Percentiles rank a stretch among this genome's conserved stretches.
These are phyloP conservation scores for Goniozus legneri DNA, from an alignment of 1,140 invertebrate genomes.

Conservation along the genomic window DNA sequence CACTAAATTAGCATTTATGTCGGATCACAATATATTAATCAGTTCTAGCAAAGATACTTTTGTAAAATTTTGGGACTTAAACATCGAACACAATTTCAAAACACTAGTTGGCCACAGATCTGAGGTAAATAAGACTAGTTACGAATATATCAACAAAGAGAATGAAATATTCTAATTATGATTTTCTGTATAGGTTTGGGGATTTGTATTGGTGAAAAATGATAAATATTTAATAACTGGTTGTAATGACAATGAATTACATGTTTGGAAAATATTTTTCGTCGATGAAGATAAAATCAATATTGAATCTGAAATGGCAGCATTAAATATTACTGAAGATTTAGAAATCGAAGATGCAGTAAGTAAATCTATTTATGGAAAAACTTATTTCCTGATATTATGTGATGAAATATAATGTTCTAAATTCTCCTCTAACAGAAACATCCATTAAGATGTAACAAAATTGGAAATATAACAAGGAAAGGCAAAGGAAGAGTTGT, in stretches of 20 bases:
- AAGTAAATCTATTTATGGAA: slow-evolving; percentile 15
- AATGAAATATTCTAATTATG: slow-evolving; percentile 7
- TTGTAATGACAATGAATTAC: slow-evolving; percentile 76
- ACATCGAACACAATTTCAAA: slow-evolving; percentile 93
- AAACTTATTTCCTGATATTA: neutral
- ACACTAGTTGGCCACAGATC: slow-evolving; percentile 80
- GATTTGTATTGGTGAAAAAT: slow-evolving; percentile 73
- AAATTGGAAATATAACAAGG: slow-evolving; percentile 74
- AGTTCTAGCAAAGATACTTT: slow-evolving; percentile 92
- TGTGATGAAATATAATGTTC: slow-evolving; percentile 1
- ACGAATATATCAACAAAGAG: too few species aligned
- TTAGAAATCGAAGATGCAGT: slow-evolving; percentile 59
- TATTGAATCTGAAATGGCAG: slow-evolving; percentile 49
- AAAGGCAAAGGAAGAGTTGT: slow-evolving; percentile 71
- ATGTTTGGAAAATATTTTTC: slow-evolving; percentile 72
- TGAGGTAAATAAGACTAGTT: slow-evolving; percentile 59
- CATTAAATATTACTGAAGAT: slow-evolving; percentile 51
- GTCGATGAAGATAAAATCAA: slow-evolving; percentile 34
- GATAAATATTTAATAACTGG: slow-evolving; percentile 84
- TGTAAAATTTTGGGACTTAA: slow-evolving; percentile 96
- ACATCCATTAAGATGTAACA: slow-evolving; percentile 68
- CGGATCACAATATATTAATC: slow-evolving; percentile 73
- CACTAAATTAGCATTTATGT: slow-evolving; percentile 84
- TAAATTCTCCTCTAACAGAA: slow-evolving; percentile 28
- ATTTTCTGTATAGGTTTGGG: slow-evolving; percentile 71